These are phyloP conservation scores for Triplophysa tibetana DNA, from an alignment of 2,113 vertebrate genomes.

Conservation along the genomic window DNA sequence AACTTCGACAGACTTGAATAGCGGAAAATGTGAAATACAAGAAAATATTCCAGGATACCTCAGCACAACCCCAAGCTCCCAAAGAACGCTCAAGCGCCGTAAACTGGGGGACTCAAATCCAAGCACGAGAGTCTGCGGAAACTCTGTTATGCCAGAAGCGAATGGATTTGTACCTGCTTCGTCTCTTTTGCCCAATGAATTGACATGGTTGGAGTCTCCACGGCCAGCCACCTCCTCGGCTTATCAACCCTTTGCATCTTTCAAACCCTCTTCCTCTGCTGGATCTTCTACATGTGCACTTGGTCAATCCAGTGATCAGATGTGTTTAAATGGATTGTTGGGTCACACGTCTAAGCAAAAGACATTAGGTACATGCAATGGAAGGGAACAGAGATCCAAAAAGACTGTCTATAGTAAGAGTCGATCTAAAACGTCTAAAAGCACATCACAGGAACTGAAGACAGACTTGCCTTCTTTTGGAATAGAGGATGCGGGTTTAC, in stretches of 20 bases:
- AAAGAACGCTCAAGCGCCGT: constrained; percentile 48
- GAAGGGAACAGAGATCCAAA: constrained; percentile 32
- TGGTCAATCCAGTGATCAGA: constrained; percentile 4
- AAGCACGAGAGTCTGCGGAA: not conserved
- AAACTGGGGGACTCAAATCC: constrained; percentile 33
- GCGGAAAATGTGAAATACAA: not conserved
- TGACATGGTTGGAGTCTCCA: constrained; percentile 37
- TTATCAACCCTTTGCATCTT: constrained; percentile 13
- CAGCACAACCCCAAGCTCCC: constrained; percentile 37
- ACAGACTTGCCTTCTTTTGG: not conserved
- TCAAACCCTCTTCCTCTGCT: constrained; percentile 22
- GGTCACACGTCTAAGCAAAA: not conserved
- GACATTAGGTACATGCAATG: not conserved
- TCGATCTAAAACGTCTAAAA: constrained; percentile 30
- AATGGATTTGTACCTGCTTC: constrained; percentile 57
- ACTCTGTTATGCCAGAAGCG: not conserved
- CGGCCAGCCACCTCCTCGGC: constrained; percentile 11
- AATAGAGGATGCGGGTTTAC: not conserved
- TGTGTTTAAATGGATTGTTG: not conserved
- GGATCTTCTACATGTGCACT: constrained; percentile 9
- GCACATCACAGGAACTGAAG: not conserved
- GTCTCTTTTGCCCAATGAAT: constrained; percentile 37
- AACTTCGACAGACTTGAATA: not conserved
- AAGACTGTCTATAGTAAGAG: not conserved
- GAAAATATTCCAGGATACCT: constrained; percentile 31